Evolutionary conservation across 2,888 invertebrate genomes (phyloP).

Genomic region (Meloe dianella): DNA sequence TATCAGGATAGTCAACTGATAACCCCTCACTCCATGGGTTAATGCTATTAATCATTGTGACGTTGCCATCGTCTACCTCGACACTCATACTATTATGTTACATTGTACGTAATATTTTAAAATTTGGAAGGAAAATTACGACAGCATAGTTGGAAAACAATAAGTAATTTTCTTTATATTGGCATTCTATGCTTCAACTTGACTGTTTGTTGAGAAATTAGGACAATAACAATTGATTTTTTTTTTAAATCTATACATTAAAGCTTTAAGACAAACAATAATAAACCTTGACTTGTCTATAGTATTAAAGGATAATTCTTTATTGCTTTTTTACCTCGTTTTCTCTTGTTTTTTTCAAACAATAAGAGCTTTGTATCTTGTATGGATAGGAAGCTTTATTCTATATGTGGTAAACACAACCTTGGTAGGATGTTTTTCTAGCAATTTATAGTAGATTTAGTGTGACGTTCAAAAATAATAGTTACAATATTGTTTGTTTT

Average conservation of each 20-base stretch:
- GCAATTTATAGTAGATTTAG: conserved; percentile 2
- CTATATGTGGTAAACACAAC: not conserved
- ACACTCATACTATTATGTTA: conserved; percentile 39
- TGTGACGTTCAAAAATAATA: not conserved
- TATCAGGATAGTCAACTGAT: conserved; percentile 25
- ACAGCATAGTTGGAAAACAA: conserved; percentile 10
- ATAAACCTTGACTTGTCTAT: not conserved
- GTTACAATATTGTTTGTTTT: conserved; percentile 3
- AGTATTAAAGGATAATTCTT: not conserved
- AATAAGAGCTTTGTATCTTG: not conserved
- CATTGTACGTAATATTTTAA: conserved; percentile 28
- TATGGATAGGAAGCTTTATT: not conserved
- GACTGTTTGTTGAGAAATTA: not conserved
- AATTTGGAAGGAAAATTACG: conserved; percentile 24
- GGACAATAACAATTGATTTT: not conserved
- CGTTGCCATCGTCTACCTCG: conserved; percentile 32
- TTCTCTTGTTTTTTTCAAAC: not conserved
- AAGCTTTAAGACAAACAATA: not conserved
- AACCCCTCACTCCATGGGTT: conserved; percentile 35
- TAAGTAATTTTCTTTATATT: conserved; percentile 9
- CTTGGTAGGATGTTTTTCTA: not conserved
- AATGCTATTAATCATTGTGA: conserved; percentile 39
- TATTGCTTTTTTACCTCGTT: not conserved
- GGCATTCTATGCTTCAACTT: not conserved
- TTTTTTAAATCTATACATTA: not conserved